Evolutionary conservation across 2,113 vertebrate species (phyloP).

Genomic region (Sialia sialis): DNA sequence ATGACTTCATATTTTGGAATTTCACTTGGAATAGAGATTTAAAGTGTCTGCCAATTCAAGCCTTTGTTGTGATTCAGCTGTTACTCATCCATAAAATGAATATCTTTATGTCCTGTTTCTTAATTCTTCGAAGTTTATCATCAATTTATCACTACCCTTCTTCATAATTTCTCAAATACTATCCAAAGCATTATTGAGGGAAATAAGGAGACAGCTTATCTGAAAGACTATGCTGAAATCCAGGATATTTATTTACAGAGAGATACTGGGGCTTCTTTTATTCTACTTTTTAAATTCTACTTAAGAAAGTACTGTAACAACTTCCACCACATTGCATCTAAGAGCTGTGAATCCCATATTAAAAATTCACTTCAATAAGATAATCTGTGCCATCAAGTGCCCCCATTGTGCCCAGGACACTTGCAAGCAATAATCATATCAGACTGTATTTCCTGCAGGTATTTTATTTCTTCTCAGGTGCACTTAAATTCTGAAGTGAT

Average conservation of each 20-base stretch:
- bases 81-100: background rate
- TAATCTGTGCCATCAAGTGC: background rate
- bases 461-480: background rate
- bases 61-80: background rate
- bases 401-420: background rate
- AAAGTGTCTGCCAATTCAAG: background rate
- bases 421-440: background rate
- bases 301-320: background rate
- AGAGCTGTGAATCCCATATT: background rate
- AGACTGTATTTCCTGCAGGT: background rate
- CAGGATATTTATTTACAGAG: background rate
- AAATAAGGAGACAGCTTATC: background rate
- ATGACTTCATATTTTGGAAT: slow-evolving; percentile 24
- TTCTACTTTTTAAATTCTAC: background rate
- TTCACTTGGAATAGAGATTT: slow-evolving; percentile 28
- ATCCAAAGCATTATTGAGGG: background rate
- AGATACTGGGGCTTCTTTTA: background rate
- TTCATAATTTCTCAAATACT: background rate
- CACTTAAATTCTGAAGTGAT: background rate
- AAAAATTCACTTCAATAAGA: background rate
- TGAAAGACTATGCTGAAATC: background rate
- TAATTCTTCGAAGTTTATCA: background rate
- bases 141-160: background rate
- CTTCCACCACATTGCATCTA: background rate
- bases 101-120: background rate